Evolutionary conservation across 2,888 invertebrate species (phyloP).

Genomic region (Mimas tiliae): DNA sequence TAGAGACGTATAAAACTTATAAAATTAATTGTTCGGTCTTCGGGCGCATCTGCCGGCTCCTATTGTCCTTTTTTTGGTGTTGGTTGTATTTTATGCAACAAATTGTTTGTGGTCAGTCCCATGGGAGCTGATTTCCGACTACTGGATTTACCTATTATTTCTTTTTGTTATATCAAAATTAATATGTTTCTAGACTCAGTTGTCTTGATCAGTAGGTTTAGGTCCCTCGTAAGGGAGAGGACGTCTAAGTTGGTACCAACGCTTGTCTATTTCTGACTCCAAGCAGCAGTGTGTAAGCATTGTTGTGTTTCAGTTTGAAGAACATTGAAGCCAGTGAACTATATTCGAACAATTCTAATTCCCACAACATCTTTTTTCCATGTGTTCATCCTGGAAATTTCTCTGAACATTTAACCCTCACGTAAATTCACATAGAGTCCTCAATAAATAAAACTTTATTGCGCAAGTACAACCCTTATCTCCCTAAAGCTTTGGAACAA

Average conservation of each 20-base stretch:
- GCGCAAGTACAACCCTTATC: constrained; percentile 27
- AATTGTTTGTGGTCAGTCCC: constrained; percentile 19
- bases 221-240: no score
- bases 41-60: constrained; percentile 72
- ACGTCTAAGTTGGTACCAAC: no score
- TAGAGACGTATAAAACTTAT: constrained; percentile 74
- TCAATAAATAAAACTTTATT: constrained; percentile 22
- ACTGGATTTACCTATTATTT: background rate
- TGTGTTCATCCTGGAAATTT: background rate
- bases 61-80: constrained; percentile 65
- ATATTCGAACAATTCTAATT: no score
- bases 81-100: constrained; percentile 16
- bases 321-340: no score
- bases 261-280: no score
- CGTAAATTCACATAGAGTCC: background rate
- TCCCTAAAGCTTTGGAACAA: constrained; percentile 20
- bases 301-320: no score
- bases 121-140: background rate
- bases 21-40: constrained; percentile 79
- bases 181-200: no score
- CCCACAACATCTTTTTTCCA: background rate
- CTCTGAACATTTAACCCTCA: background rate
- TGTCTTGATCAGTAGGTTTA: no score
- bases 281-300: no score
- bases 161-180: no score